These are phyloP conservation scores for Zelostemma sp. DNA, from an alignment of 1,140 invertebrate species.

Conservation along the genomic window DNA sequence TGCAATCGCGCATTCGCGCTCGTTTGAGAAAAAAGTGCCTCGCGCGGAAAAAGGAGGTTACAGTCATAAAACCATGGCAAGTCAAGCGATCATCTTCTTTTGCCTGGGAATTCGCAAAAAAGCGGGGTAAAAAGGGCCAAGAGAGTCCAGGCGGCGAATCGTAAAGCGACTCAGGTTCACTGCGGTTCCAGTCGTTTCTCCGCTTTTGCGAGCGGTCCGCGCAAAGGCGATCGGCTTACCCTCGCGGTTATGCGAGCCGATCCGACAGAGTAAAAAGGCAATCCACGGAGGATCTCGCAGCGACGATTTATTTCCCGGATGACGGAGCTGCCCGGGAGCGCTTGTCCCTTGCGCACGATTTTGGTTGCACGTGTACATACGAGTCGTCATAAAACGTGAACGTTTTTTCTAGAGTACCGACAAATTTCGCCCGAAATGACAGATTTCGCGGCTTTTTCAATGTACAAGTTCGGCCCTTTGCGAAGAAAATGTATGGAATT, in stretches of 20 bases:
- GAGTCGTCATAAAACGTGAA: neutral
- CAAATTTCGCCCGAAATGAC: too few relatives aligned
- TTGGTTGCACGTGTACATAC: neutral
- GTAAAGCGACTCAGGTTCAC: constrained; percentile 42
- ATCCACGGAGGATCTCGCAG: constrained; percentile 39
- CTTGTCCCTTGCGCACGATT: neutral
- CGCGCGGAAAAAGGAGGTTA: neutral
- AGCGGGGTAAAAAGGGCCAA: constrained; percentile 37
- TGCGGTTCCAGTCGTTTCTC: constrained; percentile 28
- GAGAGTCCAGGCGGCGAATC: constrained; percentile 41
- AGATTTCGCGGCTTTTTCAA: too few relatives aligned
- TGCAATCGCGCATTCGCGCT: neutral
- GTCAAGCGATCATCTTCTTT: constrained; percentile 27
- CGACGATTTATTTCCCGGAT: constrained; percentile 38
- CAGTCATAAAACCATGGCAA: constrained; percentile 3
- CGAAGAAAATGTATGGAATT: neutral
- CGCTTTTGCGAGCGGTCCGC: constrained; percentile 34
- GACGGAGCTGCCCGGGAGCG: neutral
- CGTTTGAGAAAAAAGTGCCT: neutral
- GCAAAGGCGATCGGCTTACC: constrained; percentile 42
- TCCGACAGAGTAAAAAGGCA: constrained; percentile 41
- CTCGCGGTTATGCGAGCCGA: constrained; percentile 40
- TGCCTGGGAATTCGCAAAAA: constrained; percentile 23
- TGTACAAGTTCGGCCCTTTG: too few relatives aligned
- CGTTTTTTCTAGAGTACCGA: neutral